Base-by-base conservation (phyloP, 2,113 vertebrate species). In the Phylloscopus trochiloides region DNA sequence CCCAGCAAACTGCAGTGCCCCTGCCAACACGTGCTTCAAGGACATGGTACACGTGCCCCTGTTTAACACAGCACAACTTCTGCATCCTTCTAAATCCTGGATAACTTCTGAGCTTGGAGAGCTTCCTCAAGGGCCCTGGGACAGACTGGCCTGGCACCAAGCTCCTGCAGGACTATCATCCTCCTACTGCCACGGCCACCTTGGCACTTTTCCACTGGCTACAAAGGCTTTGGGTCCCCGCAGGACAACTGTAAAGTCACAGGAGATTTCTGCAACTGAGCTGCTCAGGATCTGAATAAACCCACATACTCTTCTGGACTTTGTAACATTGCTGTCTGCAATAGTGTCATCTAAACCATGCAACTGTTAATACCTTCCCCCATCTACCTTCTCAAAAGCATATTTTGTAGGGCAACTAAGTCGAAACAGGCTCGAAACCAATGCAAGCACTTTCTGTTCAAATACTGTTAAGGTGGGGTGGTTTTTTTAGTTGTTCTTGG, bases 361-460 rank as follows among this genome's bases (percentile, higher is more conserved):
- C 40, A 87, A 79, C 58, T 79, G 48, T 72, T 92, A 73, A 82
- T 66, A 73, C 51, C 34, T 61, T 58, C 31, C 73, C 68, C n/a
- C 67, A 36, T 40, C 32, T 73, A 67, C 42, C 72, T 82, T 95
- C 85, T 79, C 58, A 51, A 95, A 84, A 67, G 52, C 12, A 0
- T 66, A 47, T 68, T 42, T 96, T 26, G 13, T 72, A 61, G 19
- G 26, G n/a, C 40, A 70, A 54, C 43, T 28, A 40, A 66, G 57
- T 51, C 14, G 43, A 88, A 86, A 67, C 42, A 93, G 92, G 43
- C 50, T 70, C 82, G 82, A 93, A 92, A 91, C 5, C 70, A 80
- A 77, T 79, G 90, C 57, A 63, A 84, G 29, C 50, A 89, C 82
- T 89, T 96, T 90, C 75, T 95, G 52, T 59, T 66, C 38, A 95